Conservation (phyloP, 1,140 invertebrate genomes). For the Drosophila pachea region DNA sequence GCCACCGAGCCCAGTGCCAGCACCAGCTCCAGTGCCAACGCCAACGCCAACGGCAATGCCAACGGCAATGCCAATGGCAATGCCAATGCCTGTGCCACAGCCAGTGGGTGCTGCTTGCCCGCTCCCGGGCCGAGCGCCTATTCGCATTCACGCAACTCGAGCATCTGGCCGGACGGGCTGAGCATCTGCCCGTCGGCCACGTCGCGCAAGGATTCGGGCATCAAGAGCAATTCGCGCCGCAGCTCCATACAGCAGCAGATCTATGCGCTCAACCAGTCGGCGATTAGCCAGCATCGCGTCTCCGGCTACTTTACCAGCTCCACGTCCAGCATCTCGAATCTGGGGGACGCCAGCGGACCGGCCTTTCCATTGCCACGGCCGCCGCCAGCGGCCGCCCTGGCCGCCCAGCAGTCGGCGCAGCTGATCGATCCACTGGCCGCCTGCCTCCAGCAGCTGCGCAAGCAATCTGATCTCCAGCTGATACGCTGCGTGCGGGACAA, state of each 20-base stretch:
- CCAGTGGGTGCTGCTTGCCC: constrained; percentile 26
- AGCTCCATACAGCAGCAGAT: constrained; percentile 92
- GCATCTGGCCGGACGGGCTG: constrained; percentile 81
- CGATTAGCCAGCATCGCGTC: constrained; percentile 87
- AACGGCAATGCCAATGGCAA: constrained; percentile 13
- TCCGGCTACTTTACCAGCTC: constrained; percentile 93
- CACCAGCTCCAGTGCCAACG: constrained; percentile 9
- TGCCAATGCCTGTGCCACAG: constrained; percentile 9
- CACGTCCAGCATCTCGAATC: constrained; percentile 81
- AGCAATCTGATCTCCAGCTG: constrained; percentile 91
- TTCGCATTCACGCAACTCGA: constrained; percentile 66
- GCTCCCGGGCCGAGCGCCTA: constrained; percentile 22
- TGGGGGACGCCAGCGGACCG: constrained; percentile 70
- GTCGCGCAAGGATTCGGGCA: constrained; percentile 92
- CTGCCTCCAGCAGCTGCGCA: constrained; percentile 88
- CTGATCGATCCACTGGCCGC: constrained; percentile 81
- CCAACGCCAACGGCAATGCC: constrained; percentile 14
- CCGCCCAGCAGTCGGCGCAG: constrained; percentile 42
- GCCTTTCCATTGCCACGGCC: constrained; percentile 34
- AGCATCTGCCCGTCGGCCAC: constrained; percentile 87
- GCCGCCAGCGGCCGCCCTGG: constrained; percentile 20
- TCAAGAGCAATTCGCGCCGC: constrained; percentile 88
- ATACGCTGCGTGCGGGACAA: constrained; percentile 91
- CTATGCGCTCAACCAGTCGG: constrained; percentile 81
- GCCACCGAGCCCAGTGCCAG: constrained; percentile 42